Conservation (phyloP, 2,113 vertebrate species). For the Tychaedon coryphoeus region DNA sequence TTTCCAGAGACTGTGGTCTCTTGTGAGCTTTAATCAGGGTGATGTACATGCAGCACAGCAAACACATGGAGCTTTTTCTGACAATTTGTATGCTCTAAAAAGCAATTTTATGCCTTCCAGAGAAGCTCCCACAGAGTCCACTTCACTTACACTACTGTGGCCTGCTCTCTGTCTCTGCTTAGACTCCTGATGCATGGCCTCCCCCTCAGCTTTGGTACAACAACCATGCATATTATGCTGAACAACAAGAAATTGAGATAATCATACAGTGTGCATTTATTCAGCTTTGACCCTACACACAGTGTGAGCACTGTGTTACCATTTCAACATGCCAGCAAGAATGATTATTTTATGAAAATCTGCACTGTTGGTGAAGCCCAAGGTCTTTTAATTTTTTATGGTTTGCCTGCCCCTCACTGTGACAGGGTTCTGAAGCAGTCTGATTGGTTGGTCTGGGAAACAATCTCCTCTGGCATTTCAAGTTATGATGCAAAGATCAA, state of each 20-base stretch:
- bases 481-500: not conserved
- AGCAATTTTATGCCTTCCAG: not conserved
- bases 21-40: not conserved
- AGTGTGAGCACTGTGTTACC: not conserved
- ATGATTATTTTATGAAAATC: slow-evolving; percentile 10
- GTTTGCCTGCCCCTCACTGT: not conserved
- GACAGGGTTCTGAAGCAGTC: not conserved
- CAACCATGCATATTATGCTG: not conserved
- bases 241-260: not conserved
- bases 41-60: not conserved
- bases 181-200: not conserved
- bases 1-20: not conserved
- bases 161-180: not conserved
- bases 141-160: not conserved
- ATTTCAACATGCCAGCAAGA: not conserved
- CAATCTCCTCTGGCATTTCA: not conserved
- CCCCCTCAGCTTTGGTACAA: not conserved
- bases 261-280: not conserved
- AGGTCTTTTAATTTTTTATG: not conserved
- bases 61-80: not conserved
- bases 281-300: not conserved
- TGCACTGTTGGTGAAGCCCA: not conserved
- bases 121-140: not conserved
- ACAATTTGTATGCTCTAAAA: not conserved
- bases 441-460: not conserved